Evolutionary conservation across 2,888 invertebrate genomes (phyloP).

Genomic region (Anoncus sp.): DNA sequence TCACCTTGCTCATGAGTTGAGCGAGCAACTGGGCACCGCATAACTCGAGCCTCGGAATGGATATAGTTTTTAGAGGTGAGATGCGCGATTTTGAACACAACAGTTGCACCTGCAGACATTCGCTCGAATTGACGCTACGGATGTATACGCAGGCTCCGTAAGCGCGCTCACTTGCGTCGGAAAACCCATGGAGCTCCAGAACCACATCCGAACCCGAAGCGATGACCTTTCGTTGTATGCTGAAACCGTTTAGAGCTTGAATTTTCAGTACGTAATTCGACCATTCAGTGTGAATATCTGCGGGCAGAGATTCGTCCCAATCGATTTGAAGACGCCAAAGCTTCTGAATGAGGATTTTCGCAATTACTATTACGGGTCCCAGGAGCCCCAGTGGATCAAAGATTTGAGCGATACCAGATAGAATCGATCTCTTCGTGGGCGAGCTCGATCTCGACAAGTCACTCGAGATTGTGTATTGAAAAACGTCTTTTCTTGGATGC

Average conservation of each 20-base stretch:
- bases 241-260: too few species aligned
- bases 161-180: slow-evolving; percentile 19
- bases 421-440: slow-evolving; percentile 24
- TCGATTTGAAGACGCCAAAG: slow-evolving; percentile 4
- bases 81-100: slow-evolving; percentile 34
- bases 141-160: slow-evolving; percentile 40
- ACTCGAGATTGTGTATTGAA: slow-evolving; percentile 20
- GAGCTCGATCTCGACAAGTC: background rate
- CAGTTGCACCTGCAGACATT: background rate
- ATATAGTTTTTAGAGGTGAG: slow-evolving; percentile 30
- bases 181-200: slow-evolving; percentile 22
- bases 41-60: slow-evolving; percentile 38
- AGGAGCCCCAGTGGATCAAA: slow-evolving; percentile 21
- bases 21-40: slow-evolving; percentile 41
- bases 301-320: background rate
- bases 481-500: slow-evolving; percentile 7
- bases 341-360: slow-evolving; percentile 30
- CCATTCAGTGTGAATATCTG: background rate
- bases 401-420: slow-evolving; percentile 19
- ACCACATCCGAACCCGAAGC: background rate
- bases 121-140: background rate
- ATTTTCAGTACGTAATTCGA: too few species aligned
- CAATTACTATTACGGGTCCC: slow-evolving; percentile 16
- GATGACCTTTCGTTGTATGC: too few species aligned
- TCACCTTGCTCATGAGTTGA: slow-evolving; percentile 29